These are phyloP conservation scores for Hecatera dysodea DNA, from an alignment of 2,888 invertebrate genomes.

Conservation along the genomic window DNA sequence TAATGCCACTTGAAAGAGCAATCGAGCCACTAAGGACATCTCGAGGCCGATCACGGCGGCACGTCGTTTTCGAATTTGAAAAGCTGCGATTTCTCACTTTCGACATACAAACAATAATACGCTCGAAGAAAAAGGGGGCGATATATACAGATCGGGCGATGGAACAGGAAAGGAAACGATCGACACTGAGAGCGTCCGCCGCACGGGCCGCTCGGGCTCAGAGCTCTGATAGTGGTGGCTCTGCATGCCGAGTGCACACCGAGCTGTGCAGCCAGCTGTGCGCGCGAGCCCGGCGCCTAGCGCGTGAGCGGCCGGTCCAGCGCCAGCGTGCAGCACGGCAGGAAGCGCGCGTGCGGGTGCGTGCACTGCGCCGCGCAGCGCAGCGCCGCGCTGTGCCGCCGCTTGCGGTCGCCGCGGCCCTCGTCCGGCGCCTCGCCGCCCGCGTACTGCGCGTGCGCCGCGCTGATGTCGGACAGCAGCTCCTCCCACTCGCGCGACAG, in stretches of 20 bases:
- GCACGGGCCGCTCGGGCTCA: conserved; percentile 13
- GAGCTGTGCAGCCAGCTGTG: conserved; percentile 7
- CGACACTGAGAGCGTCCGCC: conserved; percentile 35
- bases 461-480: conserved; percentile 91
- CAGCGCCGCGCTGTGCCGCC: conserved; percentile 89
- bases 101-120: conserved; percentile 60
- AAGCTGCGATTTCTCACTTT: conserved; percentile 58
- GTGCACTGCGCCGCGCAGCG: conserved; percentile 76
- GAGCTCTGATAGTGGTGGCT: conserved; percentile 12
- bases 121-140: conserved; percentile 70
- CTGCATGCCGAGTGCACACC: conserved; percentile 8
- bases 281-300: conserved; percentile 65
- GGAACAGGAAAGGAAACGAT: conserved; percentile 55
- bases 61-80: conserved; percentile 60
- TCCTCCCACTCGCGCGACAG: conserved; percentile 92
- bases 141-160: conserved; percentile 70
- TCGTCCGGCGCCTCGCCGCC: conserved; percentile 71
- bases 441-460: conserved; percentile 89
- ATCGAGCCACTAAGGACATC: conserved; percentile 59
- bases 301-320: conserved; percentile 88
- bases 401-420: conserved; percentile 89
- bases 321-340: conserved; percentile 85
- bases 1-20: conserved; percentile 77
- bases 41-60: conserved; percentile 61
- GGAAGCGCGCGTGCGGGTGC: conserved; percentile 89